Evolutionary conservation across 2,888 invertebrate species (phyloP).

Genomic region (Erannis defoliaria): DNA sequence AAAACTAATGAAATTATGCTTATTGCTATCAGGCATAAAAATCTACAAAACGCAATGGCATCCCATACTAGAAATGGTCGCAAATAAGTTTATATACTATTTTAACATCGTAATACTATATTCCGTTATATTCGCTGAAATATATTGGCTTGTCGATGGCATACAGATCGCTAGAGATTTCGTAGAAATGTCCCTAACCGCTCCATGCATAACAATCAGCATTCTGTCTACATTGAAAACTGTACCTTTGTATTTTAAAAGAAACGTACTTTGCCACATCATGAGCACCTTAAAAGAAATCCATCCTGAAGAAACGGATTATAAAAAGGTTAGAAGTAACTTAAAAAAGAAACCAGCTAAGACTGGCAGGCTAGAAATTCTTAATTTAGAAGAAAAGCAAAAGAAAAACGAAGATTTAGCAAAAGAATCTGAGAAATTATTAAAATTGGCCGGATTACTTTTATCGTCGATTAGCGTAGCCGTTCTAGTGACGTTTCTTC

Average conservation of each 20-base stretch:
- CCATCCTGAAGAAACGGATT: constrained; percentile 50
- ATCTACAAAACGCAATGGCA: constrained; percentile 39
- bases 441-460: constrained; percentile 53
- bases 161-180: constrained; percentile 56
- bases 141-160: constrained; percentile 61
- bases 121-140: constrained; percentile 62
- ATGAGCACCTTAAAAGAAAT: constrained; percentile 59
- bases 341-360: constrained; percentile 2
- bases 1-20: constrained; percentile 51
- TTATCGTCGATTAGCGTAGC: constrained; percentile 46
- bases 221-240: constrained; percentile 62
- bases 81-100: constrained; percentile 53
- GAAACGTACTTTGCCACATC: constrained; percentile 50
- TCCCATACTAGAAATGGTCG: constrained; percentile 40
- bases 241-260: constrained; percentile 55
- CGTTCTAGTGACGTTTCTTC: constrained; percentile 58
- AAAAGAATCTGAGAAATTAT: constrained; percentile 50
- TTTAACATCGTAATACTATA: constrained; percentile 60
- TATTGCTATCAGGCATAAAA: constrained; percentile 64
- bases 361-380: background rate
- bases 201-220: constrained; percentile 64
- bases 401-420: constrained; percentile 49
- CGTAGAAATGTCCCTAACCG: constrained; percentile 60
- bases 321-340: constrained; percentile 23
- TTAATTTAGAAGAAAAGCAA: constrained; percentile 13